Conservation (phyloP, 1,140 invertebrate species). For the Drosophila ironensis region DNA sequence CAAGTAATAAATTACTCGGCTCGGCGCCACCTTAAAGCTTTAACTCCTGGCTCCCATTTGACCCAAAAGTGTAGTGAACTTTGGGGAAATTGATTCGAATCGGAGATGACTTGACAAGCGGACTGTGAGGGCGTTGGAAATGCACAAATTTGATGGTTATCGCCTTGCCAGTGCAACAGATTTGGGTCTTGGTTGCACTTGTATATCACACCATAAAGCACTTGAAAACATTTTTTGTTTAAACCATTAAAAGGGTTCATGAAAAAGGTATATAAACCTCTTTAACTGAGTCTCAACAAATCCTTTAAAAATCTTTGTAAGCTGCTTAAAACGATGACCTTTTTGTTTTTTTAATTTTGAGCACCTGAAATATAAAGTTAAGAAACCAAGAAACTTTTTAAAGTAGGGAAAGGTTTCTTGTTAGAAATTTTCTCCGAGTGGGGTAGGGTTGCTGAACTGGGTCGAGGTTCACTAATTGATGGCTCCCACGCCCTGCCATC, state of each 20-base stretch:
- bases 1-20: conserved; percentile 72
- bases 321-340: too few relatives aligned
- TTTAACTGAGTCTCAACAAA: too few relatives aligned
- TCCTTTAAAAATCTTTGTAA: too few relatives aligned
- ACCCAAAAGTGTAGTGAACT: conserved; percentile 79
- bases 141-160: conserved; percentile 73
- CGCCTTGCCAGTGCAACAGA: conserved; percentile 68
- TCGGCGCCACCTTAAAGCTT: conserved; percentile 47
- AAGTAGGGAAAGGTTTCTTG: too few relatives aligned
- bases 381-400: too few relatives aligned
- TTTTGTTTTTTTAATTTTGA: too few relatives aligned
- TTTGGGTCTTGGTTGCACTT: conserved; percentile 32
- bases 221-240: not conserved
- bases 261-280: too few relatives aligned
- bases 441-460: conserved; percentile 59
- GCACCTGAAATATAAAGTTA: too few relatives aligned
- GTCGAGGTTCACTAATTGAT: conserved; percentile 73
- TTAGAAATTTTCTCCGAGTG: not conserved
- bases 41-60: conserved; percentile 24
- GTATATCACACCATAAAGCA: not conserved
- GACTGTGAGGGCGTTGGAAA: conserved; percentile 32
- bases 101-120: conserved; percentile 74
- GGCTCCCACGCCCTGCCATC: conserved; percentile 10
- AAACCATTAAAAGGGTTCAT: too few relatives aligned
- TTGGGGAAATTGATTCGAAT: conserved; percentile 72